Percentiles rank a stretch among this genome's conserved stretches.
phyloP scores from a whole-genome alignment of 2,888 invertebrate genomes.

The Phengaris arion region DNA sequence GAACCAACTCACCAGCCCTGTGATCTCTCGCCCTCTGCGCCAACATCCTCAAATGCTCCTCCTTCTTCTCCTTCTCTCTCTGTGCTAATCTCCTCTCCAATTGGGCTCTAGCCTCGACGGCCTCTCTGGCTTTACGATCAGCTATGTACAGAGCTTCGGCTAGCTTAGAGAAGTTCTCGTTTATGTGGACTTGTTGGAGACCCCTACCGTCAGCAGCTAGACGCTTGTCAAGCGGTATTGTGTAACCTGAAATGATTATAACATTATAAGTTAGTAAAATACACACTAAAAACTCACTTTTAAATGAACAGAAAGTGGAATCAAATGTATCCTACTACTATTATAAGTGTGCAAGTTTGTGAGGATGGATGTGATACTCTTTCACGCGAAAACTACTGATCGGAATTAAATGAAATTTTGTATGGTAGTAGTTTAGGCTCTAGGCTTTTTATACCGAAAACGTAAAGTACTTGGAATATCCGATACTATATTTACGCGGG shows the following conservation, averaged over 20 bases:
- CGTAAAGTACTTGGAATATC: too few relatives aligned
- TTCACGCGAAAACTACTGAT: too few relatives aligned
- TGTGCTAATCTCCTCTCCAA: conserved; percentile 97
- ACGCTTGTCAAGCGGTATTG: conserved; percentile 98
- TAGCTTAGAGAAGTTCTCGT: conserved; percentile 99
- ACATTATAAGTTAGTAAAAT: background rate
- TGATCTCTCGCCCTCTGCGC: conserved; percentile 98
- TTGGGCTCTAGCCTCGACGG: conserved; percentile 97
- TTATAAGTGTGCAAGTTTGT: too few relatives aligned
- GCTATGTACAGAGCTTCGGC: conserved; percentile 99
- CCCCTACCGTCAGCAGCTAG: conserved; percentile 99
- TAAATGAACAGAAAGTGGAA: too few relatives aligned
- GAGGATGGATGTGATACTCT: too few relatives aligned
- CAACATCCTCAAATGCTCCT: conserved; percentile 94
- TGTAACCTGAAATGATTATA: conserved; percentile 84
- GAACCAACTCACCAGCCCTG: conserved; percentile 88
- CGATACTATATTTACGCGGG: too few relatives aligned
- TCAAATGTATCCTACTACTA: too few relatives aligned
- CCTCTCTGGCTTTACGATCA: conserved; percentile 96
- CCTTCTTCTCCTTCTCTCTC: conserved; percentile 98
- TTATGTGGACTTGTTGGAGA: conserved; percentile 97
- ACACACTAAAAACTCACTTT: too few relatives aligned
- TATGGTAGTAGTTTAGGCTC: too few relatives aligned
- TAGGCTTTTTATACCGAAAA: too few relatives aligned
- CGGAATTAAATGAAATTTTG: too few relatives aligned